Conservation (phyloP, 2,888 invertebrate genomes). For the Priocnemis perturbator region DNA sequence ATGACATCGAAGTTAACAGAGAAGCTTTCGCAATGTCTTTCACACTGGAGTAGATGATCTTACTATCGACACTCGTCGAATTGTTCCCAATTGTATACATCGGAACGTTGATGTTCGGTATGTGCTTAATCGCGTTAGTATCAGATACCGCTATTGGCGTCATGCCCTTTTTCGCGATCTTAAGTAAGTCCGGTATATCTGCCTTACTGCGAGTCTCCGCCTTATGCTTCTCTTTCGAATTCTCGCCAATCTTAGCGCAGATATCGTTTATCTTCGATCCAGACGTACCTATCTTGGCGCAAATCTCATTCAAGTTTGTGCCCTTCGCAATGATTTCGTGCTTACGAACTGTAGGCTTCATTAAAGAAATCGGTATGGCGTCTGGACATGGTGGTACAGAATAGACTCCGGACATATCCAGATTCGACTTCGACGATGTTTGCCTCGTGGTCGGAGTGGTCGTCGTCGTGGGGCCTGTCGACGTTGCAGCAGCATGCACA, state of each 20-base stretch:
- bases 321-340: constrained; percentile 68
- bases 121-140: constrained; percentile 51
- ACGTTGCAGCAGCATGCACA: constrained; percentile 13
- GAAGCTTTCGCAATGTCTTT: constrained; percentile 23
- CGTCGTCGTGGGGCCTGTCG: constrained; percentile 16
- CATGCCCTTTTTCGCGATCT: constrained; percentile 66
- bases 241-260: constrained; percentile 72
- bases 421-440: constrained; percentile 17
- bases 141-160: constrained; percentile 35
- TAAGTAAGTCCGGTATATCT: constrained; percentile 70
- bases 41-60: constrained; percentile 35
- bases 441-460: constrained; percentile 42
- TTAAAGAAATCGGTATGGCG: constrained; percentile 71
- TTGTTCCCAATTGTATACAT: constrained; percentile 66
- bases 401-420: constrained; percentile 52
- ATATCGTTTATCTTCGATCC: constrained; percentile 72
- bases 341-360: constrained; percentile 67
- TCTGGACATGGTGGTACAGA: constrained; percentile 71
- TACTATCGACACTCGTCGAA: constrained; percentile 46
- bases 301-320: constrained; percentile 68
- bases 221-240: constrained; percentile 70
- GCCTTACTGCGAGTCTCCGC: constrained; percentile 64
- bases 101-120: constrained; percentile 69
- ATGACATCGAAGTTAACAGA: constrained; percentile 7
- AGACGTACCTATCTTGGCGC: constrained; percentile 66